phyloP scores from a whole-genome alignment of 35 echinoderm and acorn worm genomes.

The Amphiura filiformis region DNA sequence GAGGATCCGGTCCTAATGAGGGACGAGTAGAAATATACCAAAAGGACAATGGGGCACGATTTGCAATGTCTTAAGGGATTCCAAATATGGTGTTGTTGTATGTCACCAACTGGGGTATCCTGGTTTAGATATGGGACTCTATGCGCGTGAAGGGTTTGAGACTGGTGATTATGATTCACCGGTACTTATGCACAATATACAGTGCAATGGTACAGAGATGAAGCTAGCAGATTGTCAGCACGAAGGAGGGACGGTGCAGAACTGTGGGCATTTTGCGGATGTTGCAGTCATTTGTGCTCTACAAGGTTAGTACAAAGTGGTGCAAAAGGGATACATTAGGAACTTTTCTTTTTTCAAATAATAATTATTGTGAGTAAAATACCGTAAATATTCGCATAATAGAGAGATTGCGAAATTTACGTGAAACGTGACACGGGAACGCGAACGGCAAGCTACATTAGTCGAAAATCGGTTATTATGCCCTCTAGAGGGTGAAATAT shows the following conservation, averaged over 20 bases:
- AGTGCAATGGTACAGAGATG: neutral
- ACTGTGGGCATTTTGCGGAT: neutral
- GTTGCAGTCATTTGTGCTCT: neutral
- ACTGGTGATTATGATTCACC: neutral
- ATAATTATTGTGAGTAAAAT: too few relatives aligned
- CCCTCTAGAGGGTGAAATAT: too few relatives aligned
- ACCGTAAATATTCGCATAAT: neutral
- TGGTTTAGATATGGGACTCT: neutral
- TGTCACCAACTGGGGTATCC: neutral
- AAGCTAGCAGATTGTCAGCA: neutral
- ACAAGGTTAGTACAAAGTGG: neutral
- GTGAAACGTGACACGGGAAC: too few relatives aligned
- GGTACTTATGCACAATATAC: neutral
- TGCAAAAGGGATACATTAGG: neutral
- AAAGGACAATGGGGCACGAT: neutral
- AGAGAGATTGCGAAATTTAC: too few relatives aligned
- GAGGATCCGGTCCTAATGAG: neutral
- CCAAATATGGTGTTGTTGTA: neutral
- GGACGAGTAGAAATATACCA: neutral
- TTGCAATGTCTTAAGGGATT: neutral
- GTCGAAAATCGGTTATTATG: too few relatives aligned
- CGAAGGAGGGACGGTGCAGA: neutral
- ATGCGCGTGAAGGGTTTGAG: neutral
- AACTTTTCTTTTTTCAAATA: too few relatives aligned
- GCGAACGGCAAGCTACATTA: too few relatives aligned